Percentiles rank a stretch among this genome's conserved stretches.
Conservation (phyloP, 2,797 vertebrate species). For the Helostoma temminkii region DNA sequence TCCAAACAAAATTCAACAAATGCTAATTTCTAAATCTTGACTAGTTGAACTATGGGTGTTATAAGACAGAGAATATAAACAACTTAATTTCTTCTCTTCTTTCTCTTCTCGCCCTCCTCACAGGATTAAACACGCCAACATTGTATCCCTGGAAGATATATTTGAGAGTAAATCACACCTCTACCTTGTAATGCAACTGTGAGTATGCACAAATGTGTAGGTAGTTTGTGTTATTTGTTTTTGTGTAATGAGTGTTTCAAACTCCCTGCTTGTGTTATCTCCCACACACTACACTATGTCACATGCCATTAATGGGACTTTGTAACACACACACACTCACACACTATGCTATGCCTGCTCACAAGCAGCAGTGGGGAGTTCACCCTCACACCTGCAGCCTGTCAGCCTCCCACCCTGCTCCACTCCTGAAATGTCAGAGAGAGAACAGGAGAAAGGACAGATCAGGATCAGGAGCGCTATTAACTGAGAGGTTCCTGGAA, state of each 20-base stretch:
- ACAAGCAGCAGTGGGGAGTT: conserved; percentile 68
- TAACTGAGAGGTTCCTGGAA: conserved; percentile 37
- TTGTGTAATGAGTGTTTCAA: conserved; percentile 37
- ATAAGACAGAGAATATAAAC: background rate
- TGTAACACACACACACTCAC: conserved; percentile 28
- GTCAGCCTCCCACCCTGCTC: conserved; percentile 64
- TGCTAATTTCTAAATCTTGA: background rate
- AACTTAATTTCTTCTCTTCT: background rate
- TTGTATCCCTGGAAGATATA: conserved; percentile 97
- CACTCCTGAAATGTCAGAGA: conserved; percentile 65
- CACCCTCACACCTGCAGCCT: conserved; percentile 75
- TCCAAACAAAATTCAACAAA: background rate
- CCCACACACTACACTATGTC: conserved; percentile 62
- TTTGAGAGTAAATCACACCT: conserved; percentile 96
- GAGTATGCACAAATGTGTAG: conserved; percentile 79
- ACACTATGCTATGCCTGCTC: conserved; percentile 29
- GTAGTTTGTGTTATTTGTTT: conserved; percentile 34
- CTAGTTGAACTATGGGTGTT: background rate
- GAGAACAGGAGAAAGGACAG: conserved; percentile 34
- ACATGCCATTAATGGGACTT: conserved; percentile 72
- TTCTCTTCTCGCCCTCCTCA: conserved; percentile 37
- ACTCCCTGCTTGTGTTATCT: conserved; percentile 43
- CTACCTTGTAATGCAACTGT: conserved; percentile 99
- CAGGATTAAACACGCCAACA: conserved; percentile 98
- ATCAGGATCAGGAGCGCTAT: conserved; percentile 34